Base-by-base conservation (phyloP, 1,140 invertebrate species). In the Streblospio benedicti region DNA sequence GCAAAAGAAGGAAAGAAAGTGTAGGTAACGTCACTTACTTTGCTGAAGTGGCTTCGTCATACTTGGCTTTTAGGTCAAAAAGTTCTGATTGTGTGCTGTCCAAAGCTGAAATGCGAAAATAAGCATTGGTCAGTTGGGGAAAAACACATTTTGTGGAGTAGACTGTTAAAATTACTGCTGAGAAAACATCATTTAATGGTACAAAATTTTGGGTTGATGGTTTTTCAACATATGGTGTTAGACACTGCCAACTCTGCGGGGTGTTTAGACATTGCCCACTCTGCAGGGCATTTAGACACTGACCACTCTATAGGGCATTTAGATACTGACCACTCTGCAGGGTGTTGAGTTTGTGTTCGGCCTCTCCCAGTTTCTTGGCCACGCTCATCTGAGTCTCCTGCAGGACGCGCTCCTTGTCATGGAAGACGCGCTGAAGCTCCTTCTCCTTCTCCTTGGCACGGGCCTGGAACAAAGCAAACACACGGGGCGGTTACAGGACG, bases 11-110 rank as follows among this genome's bases (percentile, higher is more conserved):
- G n/a, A n/a, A n/a, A n/a, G n/a, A n/a, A n/a, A n/a, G n/a, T n/a
- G n/a, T n/a, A n/a, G n/a, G n/a, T n/a, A n/a, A 35, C 16, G 44
- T 23, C 51, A 77, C 78, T 77, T 68, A 80, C 78, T 80, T 80
- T 38, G 78, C 79, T 59, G 75, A 71, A 25, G 76, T 72, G 16
- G 76, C 71, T 66, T 80, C 79, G 60, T 81, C 79, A 67, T 79
- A 77, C 67, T 78, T 78, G 50, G 76, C 63, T 62, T 79, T 79
- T 28, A 79, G 69, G 59, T 81, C 79, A 69, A 80, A 79, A 66
- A 80, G 66, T 57, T 81, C 77, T 2, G 76, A 76, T 65, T 81
- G 77, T 16, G 73, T 70, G 64, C 67, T 71, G 59, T 80, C 77
- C 60, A 81, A 65, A 57, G 71, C 72, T 75, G 60, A 9, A 65